Conservation (phyloP, 1,140 invertebrate genomes). For the Bombyx mandarina region DNA sequence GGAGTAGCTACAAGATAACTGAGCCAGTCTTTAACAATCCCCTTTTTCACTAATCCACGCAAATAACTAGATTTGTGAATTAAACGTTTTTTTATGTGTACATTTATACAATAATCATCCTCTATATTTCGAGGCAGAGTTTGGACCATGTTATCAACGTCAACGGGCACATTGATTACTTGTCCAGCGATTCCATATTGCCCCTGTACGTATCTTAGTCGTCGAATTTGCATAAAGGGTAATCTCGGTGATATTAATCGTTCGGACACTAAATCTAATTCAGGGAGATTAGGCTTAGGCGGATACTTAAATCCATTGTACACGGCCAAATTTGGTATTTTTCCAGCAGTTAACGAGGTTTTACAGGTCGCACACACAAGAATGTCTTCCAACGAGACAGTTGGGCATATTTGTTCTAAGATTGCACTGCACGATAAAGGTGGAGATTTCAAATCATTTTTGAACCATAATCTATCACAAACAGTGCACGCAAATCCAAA, state of each 20-base stretch:
- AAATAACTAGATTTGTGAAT: conserved; percentile 27
- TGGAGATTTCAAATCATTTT: conserved; percentile 13
- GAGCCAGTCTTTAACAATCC: conserved; percentile 15
- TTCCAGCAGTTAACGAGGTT: conserved; percentile 2
- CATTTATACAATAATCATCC: conserved; percentile 27
- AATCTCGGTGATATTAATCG: conserved; percentile 35
- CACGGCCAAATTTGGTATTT: conserved; percentile 4
- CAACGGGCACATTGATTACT: conserved; percentile 31
- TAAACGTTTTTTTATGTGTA: conserved; percentile 29
- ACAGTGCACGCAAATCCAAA: conserved; percentile 13
- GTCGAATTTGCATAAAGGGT: conserved; percentile 43
- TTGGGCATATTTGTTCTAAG: conserved; percentile 6
- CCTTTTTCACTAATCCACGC: conserved; percentile 12
- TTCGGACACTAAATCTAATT: conserved; percentile 14
- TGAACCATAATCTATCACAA: conserved; percentile 14
- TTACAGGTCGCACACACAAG: conserved; percentile 4
- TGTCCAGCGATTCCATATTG: conserved; percentile 30
- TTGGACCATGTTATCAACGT: conserved; percentile 29
- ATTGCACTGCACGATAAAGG: conserved; percentile 4
- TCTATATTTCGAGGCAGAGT: conserved; percentile 25
- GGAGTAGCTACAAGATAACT: conserved; percentile 14
- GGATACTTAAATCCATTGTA: conserved; percentile 13
- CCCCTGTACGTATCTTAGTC: conserved; percentile 28
- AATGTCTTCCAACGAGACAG: not conserved
- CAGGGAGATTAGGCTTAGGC: conserved; percentile 1